phyloP scores from a whole-genome alignment of 2,797 vertebrate genomes.

The Danio tinwini region DNA sequence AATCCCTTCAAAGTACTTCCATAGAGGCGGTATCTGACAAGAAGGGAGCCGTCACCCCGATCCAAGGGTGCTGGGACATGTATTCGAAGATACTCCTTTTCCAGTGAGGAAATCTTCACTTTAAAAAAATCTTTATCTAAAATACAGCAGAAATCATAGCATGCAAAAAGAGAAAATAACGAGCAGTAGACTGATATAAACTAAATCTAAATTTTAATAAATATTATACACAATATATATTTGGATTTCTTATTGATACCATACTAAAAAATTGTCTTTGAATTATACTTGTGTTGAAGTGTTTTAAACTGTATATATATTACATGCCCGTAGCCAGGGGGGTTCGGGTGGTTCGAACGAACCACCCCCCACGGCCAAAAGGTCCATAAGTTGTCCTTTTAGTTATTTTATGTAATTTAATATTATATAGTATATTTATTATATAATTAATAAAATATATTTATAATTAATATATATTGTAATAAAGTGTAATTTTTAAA shows the following conservation, averaged over 20 bases:
- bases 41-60: slow-evolving; percentile 89
- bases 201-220: not conserved
- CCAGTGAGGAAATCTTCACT: slow-evolving; percentile 83
- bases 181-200: not conserved
- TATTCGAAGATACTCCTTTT: slow-evolving; percentile 82
- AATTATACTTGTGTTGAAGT: too few relatives aligned
- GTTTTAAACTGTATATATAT: too few relatives aligned
- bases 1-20: slow-evolving; percentile 80
- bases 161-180: not conserved
- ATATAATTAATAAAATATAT: too few relatives aligned
- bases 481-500: too few relatives aligned
- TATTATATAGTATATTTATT: too few relatives aligned
- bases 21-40: slow-evolving; percentile 89
- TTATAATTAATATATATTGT: too few relatives aligned
- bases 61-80: slow-evolving; percentile 86
- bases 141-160: slow-evolving; percentile 28
- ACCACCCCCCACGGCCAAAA: too few relatives aligned
- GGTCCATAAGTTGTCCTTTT: too few relatives aligned
- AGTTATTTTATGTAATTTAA: too few relatives aligned
- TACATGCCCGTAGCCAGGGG: too few relatives aligned
- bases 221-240: too few relatives aligned
- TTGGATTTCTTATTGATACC: not conserved
- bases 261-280: not conserved
- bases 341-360: too few relatives aligned
- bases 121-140: slow-evolving; percentile 83